Conservation (phyloP, 2,888 invertebrate species). For the Drosophila algonquin region DNA sequence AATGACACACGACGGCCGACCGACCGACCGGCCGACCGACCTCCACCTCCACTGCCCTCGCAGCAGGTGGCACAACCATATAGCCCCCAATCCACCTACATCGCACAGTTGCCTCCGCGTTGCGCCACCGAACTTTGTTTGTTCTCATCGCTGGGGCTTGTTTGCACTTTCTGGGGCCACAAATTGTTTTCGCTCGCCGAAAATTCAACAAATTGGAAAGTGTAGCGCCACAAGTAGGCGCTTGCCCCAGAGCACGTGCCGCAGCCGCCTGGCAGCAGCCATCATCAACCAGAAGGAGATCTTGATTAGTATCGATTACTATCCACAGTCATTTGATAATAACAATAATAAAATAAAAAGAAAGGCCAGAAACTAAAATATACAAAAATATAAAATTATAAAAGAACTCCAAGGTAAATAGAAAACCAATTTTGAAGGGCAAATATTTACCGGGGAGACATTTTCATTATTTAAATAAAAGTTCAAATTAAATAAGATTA, state of each 20-base stretch:
- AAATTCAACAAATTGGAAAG: constrained; percentile 77
- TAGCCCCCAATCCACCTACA: constrained; percentile 38
- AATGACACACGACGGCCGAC: constrained; percentile 66
- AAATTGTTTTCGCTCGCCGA: constrained; percentile 72
- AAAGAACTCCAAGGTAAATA: background rate
- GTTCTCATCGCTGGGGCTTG: constrained; percentile 53
- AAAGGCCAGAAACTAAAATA: background rate
- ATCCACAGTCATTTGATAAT: constrained; percentile 63
- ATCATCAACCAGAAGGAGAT: too few relatives aligned
- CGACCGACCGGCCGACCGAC: background rate
- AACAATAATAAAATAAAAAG: constrained; percentile 37
- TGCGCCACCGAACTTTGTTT: constrained; percentile 36
- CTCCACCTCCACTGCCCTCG: background rate
- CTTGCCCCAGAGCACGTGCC: constrained; percentile 61
- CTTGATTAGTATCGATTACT: too few relatives aligned
- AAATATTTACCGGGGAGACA: constrained; percentile 67
- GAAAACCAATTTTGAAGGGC: constrained; percentile 38
- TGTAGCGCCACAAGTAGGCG: constrained; percentile 70
- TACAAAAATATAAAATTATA: constrained; percentile 56
- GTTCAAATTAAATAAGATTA: constrained; percentile 83
- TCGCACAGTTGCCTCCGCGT: background rate
- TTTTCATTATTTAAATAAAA: constrained; percentile 77
- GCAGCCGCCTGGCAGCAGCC: constrained; percentile 10
- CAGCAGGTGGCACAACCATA: constrained; percentile 36
- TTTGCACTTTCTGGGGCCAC: constrained; percentile 63